These are phyloP conservation scores for Papilio polytes DNA, from an alignment of 1,140 invertebrate species.

Conservation along the genomic window DNA sequence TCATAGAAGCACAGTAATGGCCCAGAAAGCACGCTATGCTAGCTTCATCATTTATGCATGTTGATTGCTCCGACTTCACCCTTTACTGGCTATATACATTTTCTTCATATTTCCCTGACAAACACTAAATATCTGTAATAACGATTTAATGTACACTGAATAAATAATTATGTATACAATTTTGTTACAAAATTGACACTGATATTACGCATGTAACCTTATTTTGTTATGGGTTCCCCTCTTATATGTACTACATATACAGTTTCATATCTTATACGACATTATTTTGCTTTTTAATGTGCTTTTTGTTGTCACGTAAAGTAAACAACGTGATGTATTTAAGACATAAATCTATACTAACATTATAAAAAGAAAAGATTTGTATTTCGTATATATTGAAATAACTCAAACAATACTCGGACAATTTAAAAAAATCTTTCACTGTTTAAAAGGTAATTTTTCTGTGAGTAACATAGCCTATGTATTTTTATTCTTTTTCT, in stretches of 20 bases:
- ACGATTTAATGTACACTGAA: conserved; percentile 30
- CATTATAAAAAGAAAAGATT: too few species aligned
- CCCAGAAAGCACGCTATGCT: conserved; percentile 70
- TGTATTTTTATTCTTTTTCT: too few species aligned
- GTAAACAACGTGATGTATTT: too few species aligned
- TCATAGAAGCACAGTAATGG: conserved; percentile 81
- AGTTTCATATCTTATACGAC: too few species aligned
- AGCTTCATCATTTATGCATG: conserved; percentile 79
- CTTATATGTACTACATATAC: neutral
- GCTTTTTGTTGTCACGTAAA: too few species aligned
- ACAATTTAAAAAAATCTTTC: too few species aligned
- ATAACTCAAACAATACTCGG: too few species aligned
- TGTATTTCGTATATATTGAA: too few species aligned
- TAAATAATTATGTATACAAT: conserved; percentile 3
- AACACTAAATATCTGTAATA: conserved; percentile 28
- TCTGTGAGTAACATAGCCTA: too few species aligned
- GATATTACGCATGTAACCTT: neutral
- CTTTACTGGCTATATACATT: conserved; percentile 69
- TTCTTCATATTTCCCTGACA: conserved; percentile 42
- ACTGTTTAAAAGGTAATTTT: too few species aligned
- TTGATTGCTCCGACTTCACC: conserved; percentile 75
- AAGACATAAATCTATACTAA: too few species aligned
- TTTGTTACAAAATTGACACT: neutral
- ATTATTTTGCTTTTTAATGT: too few species aligned
- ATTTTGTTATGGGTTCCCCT: neutral